Conservation (phyloP, 2,113 vertebrate genomes). For the Cavia aperea region DNA sequence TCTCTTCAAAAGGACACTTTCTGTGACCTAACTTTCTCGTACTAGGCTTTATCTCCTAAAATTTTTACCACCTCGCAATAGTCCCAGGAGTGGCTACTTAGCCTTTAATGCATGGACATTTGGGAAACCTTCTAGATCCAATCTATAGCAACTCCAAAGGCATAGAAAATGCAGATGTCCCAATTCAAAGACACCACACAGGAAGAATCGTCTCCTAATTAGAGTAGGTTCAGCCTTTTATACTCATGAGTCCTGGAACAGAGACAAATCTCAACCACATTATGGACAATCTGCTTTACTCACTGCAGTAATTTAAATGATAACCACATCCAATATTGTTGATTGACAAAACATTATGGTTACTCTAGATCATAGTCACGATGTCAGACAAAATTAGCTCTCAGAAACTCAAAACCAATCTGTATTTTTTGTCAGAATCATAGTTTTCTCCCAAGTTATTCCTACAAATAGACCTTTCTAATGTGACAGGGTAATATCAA, state of each 20-base stretch:
- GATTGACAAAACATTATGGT: neutral
- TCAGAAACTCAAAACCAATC: neutral
- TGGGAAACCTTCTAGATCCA: neutral
- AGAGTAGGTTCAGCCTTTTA: neutral
- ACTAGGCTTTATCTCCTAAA: neutral
- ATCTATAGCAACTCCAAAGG: neutral
- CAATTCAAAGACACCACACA: neutral
- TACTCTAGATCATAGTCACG: neutral
- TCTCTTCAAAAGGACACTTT: fast-evolving
- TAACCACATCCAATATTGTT: neutral
- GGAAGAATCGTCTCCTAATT: neutral
- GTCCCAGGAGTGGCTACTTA: neutral
- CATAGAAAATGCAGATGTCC: neutral
- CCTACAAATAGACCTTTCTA: neutral
- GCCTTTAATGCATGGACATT: neutral
- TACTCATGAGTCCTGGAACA: neutral
- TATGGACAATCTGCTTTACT: neutral
- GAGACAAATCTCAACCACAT: neutral
- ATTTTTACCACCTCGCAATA: neutral
- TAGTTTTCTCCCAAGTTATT: neutral
- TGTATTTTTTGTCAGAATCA: neutral
- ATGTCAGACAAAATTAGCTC: neutral
- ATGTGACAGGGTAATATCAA: neutral
- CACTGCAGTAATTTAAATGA: neutral
- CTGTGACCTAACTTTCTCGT: neutral